A percentile compares a stretch with the other conserved stretches of the same genome.
phyloP scores from a whole-genome alignment of 2,797 vertebrate species.

The Coendou prehensilis region DNA sequence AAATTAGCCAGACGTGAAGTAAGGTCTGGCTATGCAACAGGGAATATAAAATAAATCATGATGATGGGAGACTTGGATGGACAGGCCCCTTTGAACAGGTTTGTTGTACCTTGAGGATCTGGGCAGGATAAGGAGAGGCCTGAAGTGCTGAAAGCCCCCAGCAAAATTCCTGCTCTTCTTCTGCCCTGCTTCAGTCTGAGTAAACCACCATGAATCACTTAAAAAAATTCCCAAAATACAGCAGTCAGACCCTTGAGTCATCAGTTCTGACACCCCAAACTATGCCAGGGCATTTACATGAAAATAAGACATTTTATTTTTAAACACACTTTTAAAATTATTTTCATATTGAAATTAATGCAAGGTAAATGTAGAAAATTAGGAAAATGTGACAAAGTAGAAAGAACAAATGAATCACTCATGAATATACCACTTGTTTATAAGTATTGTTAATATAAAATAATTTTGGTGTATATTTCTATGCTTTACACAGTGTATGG shows the following conservation, averaged over 20 bases:
- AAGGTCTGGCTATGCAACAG: background rate
- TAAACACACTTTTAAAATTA: background rate
- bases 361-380: background rate
- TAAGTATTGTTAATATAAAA: slow-evolving; percentile 13
- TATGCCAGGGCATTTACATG: slow-evolving; percentile 22
- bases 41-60: background rate
- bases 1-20: background rate
- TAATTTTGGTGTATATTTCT: slow-evolving; percentile 2
- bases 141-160: background rate
- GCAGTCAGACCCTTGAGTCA: slow-evolving; percentile 61
- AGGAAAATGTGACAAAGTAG: slow-evolving; percentile 21
- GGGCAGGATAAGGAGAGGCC: background rate
- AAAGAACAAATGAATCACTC: background rate
- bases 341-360: slow-evolving; percentile 56
- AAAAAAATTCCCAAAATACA: slow-evolving; percentile 18
- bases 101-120: background rate
- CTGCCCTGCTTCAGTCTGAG: slow-evolving; percentile 46
- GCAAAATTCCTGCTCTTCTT: background rate
- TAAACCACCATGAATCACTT: slow-evolving; percentile 46
- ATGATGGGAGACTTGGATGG: background rate
- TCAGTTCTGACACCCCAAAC: background rate
- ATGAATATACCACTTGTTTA: background rate
- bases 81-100: background rate
- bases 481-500: background rate
- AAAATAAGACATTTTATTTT: slow-evolving; percentile 36